Evolutionary conservation across 2,888 invertebrate genomes (phyloP), one percentile per base, ranked within the genome.

Genomic region (Tupiocoris notatus): DNA sequence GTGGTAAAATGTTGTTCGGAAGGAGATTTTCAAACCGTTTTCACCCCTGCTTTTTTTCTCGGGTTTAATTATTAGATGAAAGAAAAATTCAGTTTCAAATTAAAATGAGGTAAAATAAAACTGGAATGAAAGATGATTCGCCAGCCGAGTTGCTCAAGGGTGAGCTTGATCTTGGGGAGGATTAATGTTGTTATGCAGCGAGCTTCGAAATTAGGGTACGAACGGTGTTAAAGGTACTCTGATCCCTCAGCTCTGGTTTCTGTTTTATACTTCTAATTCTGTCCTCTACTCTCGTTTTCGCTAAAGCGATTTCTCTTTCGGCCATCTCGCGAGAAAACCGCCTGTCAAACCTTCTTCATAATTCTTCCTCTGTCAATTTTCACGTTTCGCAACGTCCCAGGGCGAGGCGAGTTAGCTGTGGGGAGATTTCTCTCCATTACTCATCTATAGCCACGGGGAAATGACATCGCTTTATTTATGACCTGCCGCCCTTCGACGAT

Each of bases 401-500:
- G n/a, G n/a, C 39, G 6, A 39, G 39, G 39, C 6, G 39, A 3
- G 39, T 12, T 39, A 39, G 39, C 3, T 3, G 39, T 12, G 39
- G 39, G 39, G 39, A 39, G 39, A 12, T 39, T 39, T 12, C 39
- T 7, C 6, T 24, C 39, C 65, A 65, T 65, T 65, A 65, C 39
- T 65, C 65, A 65, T 17, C 7, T 16, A 17, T 39, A 12, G 39
- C 39, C 39, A 9, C 25, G 39, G 20, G 65, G 65, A 65, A 39
- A 39, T 65, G 65, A 39, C 65, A 65, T 65, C 17, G 25, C 39
- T 65, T 65, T 65, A 65, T 65, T 64, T 64, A 64, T 25, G 64
- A 64, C 17, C 25, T 7, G 39, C 39, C 39, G 39, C 39, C 12
- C 6, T 39, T 39, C 39, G 6, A 12, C 39, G 39, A 39, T 39